Conservation (phyloP, 2,888 invertebrate genomes). For the Cephalotes varians region DNA sequence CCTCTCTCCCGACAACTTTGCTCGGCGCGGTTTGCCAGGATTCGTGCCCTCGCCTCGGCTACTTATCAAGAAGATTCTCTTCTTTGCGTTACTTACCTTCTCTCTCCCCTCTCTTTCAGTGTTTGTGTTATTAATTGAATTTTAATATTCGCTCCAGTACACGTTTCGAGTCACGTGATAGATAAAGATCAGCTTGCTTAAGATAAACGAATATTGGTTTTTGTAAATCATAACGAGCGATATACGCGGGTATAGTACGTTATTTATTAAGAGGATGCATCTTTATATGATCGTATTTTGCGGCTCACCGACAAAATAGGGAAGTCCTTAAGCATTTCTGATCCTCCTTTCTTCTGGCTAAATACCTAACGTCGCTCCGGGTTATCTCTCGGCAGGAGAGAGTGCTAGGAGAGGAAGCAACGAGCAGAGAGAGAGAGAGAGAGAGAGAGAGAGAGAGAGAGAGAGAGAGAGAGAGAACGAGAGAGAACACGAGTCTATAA, state of each 20-base stretch:
- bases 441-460: constrained; percentile 58
- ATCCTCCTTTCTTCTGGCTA: constrained; percentile 64
- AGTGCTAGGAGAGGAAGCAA: constrained; percentile 53
- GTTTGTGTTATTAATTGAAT: constrained; percentile 53
- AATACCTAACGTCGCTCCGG: constrained; percentile 62
- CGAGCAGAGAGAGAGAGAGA: constrained; percentile 54
- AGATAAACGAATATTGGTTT: neutral
- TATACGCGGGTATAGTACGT: neutral
- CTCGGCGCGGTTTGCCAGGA: constrained; percentile 66
- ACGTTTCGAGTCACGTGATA: neutral
- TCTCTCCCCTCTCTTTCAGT: constrained; percentile 41
- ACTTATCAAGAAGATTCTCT: constrained; percentile 61
- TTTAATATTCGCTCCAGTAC: constrained; percentile 16
- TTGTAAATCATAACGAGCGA: neutral
- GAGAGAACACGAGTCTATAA: constrained; percentile 70
- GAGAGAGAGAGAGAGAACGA: constrained; percentile 51
- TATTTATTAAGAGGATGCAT: constrained; percentile 8
- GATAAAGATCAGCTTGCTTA: neutral
- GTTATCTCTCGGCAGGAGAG: constrained; percentile 65
- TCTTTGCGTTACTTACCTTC: constrained; percentile 53
- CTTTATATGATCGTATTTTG: constrained; percentile 33
- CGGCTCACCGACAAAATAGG: constrained; percentile 22
- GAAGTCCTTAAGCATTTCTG: constrained; percentile 64
- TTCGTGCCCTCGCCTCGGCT: constrained; percentile 67
- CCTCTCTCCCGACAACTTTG: constrained; percentile 61